Percentiles rank a stretch among this genome's conserved stretches.
Evolutionary conservation across 2,888 invertebrate genomes (phyloP).

Genomic region (Drosophila mulleri): DNA sequence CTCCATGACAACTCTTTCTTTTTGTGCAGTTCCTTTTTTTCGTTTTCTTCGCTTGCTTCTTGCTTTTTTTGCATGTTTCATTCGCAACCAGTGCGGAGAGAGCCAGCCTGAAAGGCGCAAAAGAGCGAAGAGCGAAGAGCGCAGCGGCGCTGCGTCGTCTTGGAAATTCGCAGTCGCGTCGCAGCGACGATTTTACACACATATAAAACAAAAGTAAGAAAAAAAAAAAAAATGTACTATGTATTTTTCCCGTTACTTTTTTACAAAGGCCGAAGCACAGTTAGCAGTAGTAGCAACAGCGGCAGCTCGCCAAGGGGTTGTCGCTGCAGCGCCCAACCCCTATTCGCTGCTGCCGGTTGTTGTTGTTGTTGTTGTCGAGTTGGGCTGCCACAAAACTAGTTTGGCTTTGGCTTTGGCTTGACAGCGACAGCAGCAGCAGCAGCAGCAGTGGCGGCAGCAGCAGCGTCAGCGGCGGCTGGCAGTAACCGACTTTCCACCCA

Average conservation of each 20-base stretch:
- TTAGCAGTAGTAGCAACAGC: constrained; percentile 12
- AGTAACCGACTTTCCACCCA: constrained; percentile 75
- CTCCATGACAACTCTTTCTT: constrained; percentile 73
- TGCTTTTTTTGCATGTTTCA: constrained; percentile 8
- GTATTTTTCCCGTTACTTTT: constrained; percentile 16
- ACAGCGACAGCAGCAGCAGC: constrained; percentile 36
- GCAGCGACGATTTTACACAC: constrained; percentile 15
- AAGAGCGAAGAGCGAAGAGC: constrained; percentile 46
- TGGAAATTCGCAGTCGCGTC: constrained; percentile 59
- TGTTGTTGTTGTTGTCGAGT: constrained; percentile 32
- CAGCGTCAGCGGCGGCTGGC: constrained; percentile 18
- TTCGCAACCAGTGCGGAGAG: constrained; percentile 45
- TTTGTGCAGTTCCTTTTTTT: constrained; percentile 15
- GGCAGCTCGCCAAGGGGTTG: constrained; percentile 29
- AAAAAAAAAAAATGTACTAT: neutral
- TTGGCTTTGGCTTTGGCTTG: constrained; percentile 73
- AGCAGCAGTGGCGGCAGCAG: neutral
- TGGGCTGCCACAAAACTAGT: constrained; percentile 75
- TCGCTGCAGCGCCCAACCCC: constrained; percentile 20
- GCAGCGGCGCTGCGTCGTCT: constrained; percentile 40
- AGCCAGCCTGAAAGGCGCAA: constrained; percentile 58
- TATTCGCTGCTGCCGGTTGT: neutral
- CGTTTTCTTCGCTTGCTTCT: constrained; percentile 25
- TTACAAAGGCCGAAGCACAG: constrained; percentile 11
- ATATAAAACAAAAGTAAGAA: neutral